Evolutionary conservation across 2,113 vertebrate species (phyloP).

Genomic region (Petroica traversi): DNA sequence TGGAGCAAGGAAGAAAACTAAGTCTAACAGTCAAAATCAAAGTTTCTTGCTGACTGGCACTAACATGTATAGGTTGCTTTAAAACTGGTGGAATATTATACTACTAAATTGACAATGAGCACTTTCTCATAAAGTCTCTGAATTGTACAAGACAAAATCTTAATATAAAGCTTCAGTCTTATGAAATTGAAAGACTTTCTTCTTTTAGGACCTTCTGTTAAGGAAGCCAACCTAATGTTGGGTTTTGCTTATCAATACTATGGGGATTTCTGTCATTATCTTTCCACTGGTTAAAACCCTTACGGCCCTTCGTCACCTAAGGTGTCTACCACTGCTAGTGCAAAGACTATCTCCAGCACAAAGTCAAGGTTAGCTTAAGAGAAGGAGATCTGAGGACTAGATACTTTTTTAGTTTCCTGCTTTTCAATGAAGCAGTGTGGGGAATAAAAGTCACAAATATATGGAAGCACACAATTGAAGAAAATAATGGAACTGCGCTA

Average conservation of each 20-base stretch:
- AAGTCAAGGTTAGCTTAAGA: background rate
- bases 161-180: background rate
- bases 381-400: background rate
- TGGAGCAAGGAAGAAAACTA: background rate
- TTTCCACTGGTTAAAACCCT: background rate
- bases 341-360: background rate
- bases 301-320: background rate
- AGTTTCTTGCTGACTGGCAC: background rate
- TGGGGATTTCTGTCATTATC: background rate
- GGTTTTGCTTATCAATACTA: background rate
- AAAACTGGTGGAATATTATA: background rate
- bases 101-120: background rate
- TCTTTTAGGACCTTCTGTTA: background rate
- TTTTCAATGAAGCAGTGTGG: background rate
- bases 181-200: background rate
- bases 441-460: background rate
- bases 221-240: background rate
- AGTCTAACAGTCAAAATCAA: background rate
- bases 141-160: background rate
- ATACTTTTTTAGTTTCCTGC: background rate
- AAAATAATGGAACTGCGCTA: background rate
- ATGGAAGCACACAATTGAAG: background rate
- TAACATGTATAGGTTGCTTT: background rate
- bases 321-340: background rate
- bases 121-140: background rate